These are phyloP conservation scores for Galerucella pusilla DNA, from an alignment of 2,888 invertebrate species.

Conservation along the genomic window DNA sequence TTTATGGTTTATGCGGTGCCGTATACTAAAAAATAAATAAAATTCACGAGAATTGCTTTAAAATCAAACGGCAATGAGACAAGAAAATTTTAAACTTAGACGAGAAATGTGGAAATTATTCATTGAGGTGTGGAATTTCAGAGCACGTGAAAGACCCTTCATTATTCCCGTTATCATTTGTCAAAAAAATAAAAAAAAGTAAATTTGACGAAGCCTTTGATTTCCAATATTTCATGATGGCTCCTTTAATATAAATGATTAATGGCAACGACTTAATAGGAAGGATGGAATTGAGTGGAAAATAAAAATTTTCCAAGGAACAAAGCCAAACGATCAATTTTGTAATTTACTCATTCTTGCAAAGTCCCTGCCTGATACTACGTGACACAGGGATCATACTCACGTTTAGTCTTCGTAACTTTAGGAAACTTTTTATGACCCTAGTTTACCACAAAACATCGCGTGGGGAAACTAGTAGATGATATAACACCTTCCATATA, in stretches of 20 bases:
- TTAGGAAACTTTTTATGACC: constrained; percentile 9
- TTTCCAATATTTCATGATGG: constrained; percentile 45
- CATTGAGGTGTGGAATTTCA: constrained; percentile 61
- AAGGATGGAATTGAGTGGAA: constrained; percentile 28
- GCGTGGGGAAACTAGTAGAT: background rate
- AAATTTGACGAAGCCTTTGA: constrained; percentile 45
- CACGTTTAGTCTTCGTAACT: constrained; percentile 14
- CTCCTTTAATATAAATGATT: constrained; percentile 40
- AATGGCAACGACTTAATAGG: constrained; percentile 30
- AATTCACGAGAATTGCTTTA: constrained; percentile 57
- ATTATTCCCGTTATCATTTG: constrained; percentile 62
- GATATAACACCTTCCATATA: background rate
- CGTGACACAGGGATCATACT: constrained; percentile 29
- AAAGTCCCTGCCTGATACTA: constrained; percentile 21
- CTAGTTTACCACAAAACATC: background rate
- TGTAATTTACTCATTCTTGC: constrained; percentile 31
- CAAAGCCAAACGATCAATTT: constrained; percentile 28
- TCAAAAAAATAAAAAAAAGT: constrained; percentile 55
- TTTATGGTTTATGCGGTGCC: constrained; percentile 50
- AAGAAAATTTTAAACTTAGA: constrained; percentile 54
- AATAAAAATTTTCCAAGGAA: constrained; percentile 32
- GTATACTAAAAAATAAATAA: constrained; percentile 60
- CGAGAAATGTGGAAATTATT: constrained; percentile 64
- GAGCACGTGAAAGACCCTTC: constrained; percentile 60
- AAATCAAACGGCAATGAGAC: constrained; percentile 55